Conservation (phyloP, 1,140 invertebrate genomes). For the Cotesia typhae region DNA sequence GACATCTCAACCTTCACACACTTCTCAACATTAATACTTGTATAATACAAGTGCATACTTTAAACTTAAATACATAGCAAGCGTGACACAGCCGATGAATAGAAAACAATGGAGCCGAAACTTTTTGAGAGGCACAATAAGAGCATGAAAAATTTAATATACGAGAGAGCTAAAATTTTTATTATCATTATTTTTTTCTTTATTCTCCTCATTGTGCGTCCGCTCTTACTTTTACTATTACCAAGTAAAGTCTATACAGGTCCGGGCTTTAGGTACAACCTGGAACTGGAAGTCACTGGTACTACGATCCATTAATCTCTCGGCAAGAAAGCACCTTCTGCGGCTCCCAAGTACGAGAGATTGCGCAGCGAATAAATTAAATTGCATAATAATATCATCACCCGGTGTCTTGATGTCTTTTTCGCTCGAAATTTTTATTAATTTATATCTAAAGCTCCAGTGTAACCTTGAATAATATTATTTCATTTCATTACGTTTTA, state of each 20-base stretch:
- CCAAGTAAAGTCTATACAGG: conserved; percentile 6
- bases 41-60: not conserved
- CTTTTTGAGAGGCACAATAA: conserved; percentile 26
- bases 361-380: conserved; percentile 36
- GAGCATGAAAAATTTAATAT: conserved; percentile 36
- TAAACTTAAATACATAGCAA: not conserved
- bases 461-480: not conserved
- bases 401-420: conserved; percentile 9
- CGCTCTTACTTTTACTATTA: not conserved
- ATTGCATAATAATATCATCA: conserved; percentile 31
- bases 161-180: conserved; percentile 9
- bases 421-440: not conserved
- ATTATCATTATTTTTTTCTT: not conserved
- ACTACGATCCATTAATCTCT: conserved; percentile 37
- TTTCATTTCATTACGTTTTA: too few relatives aligned
- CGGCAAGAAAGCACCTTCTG: conserved; percentile 9
- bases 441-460: not conserved
- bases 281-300: conserved; percentile 22
- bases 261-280: not conserved
- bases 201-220: not conserved
- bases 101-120: conserved; percentile 21
- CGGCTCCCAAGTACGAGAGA: conserved; percentile 11
- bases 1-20: not conserved
- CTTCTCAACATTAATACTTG: too few relatives aligned
- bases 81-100: not conserved